Percentiles rank a stretch among this genome's conserved stretches.
These are phyloP conservation scores for Heliconius hortense DNA, from an alignment of 2,888 invertebrate species.

Conservation along the genomic window DNA sequence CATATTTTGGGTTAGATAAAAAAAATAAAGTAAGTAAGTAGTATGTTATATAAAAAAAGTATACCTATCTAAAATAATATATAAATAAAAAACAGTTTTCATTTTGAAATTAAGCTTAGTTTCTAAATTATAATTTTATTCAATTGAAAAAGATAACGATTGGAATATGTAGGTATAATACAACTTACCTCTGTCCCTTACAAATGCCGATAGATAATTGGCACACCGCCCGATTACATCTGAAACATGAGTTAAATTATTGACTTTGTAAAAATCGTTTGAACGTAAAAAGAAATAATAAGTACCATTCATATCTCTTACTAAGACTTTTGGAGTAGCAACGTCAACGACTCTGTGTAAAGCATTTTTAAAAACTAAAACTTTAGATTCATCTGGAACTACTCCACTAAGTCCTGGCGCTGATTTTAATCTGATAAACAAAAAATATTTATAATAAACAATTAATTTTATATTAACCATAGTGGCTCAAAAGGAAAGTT, in stretches of 20 bases:
- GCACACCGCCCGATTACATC: constrained; percentile 56
- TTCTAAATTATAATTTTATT: too few species aligned
- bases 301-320: constrained; percentile 57
- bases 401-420: constrained; percentile 59
- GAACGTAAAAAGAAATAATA: constrained; percentile 1
- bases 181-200: constrained; percentile 62
- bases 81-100: too few species aligned
- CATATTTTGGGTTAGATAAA: too few species aligned
- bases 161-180: neutral
- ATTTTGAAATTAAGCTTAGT: too few species aligned
- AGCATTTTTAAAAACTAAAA: constrained; percentile 47
- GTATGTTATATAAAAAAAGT: too few species aligned
- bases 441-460: too few species aligned
- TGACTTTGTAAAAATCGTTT: neutral
- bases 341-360: constrained; percentile 55
- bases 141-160: too few species aligned
- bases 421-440: constrained; percentile 54
- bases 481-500: too few species aligned
- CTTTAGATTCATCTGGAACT: constrained; percentile 51
- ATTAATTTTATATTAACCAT: too few species aligned
- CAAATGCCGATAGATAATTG: constrained; percentile 62
- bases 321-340: constrained; percentile 52
- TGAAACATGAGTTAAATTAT: constrained; percentile 50
- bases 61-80: too few species aligned
- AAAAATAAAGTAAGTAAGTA: too few species aligned